phyloP scores from a whole-genome alignment of 1,140 invertebrate genomes.

The Sarcophaga peregrina region DNA sequence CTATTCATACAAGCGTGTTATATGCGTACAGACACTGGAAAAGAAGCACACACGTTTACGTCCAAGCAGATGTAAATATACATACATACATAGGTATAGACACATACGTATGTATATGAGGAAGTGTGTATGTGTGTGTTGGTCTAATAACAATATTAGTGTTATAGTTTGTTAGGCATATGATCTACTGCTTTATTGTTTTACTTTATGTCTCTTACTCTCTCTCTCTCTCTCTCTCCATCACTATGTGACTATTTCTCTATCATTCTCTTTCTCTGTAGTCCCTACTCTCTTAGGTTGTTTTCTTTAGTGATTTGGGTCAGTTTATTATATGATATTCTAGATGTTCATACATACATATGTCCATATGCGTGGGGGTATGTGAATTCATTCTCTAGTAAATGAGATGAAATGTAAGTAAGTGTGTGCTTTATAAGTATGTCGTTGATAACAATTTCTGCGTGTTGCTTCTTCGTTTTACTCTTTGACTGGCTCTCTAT shows the following conservation, averaged over 20 bases:
- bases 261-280: not conserved
- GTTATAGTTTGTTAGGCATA: not conserved
- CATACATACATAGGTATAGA: no score
- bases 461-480: no score
- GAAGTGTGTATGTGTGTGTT: not conserved
- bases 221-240: no score
- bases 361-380: not conserved
- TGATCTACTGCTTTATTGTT: not conserved
- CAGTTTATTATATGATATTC: constrained; percentile 18
- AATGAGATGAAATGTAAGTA: no score
- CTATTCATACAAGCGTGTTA: no score
- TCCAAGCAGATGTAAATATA: no score
- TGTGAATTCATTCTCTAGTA: not conserved
- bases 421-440: no score
- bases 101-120: not conserved
- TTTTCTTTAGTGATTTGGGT: constrained; percentile 36
- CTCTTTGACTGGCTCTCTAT: no score
- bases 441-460: no score
- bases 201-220: not conserved
- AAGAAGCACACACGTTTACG: no score
- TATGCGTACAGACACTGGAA: no score
- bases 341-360: not conserved
- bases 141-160: not conserved
- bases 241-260: no score
- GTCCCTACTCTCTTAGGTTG: not conserved